phyloP scores from a whole-genome alignment of 1,140 invertebrate genomes.

The Plodia interpunctella region DNA sequence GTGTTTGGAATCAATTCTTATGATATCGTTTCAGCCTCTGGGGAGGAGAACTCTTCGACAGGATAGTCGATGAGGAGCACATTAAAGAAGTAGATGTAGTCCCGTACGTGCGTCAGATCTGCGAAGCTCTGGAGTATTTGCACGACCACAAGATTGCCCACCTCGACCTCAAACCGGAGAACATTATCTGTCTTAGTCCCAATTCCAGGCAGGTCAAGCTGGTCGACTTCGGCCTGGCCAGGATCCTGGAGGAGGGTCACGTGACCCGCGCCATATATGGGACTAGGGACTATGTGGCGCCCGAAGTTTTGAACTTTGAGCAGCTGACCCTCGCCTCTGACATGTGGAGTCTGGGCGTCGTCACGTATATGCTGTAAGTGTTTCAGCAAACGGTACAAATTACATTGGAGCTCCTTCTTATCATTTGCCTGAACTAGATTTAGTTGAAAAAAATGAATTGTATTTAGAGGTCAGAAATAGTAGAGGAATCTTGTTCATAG shows the following conservation, averaged over 20 bases:
- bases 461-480: too few relatives aligned
- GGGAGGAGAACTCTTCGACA: slow-evolving; percentile 94
- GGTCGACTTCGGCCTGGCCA: slow-evolving; percentile 94
- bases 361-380: slow-evolving; percentile 95
- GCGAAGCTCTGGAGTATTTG: slow-evolving; percentile 93
- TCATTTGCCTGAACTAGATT: too few relatives aligned
- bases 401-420: too few relatives aligned
- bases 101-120: slow-evolving; percentile 94
- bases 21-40: slow-evolving; percentile 82
- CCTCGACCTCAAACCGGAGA: slow-evolving; percentile 95
- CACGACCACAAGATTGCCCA: slow-evolving; percentile 91
- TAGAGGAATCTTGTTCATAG: too few relatives aligned
- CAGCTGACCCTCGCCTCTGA: slow-evolving; percentile 90
- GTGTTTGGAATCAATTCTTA: neutral
- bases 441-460: too few relatives aligned
- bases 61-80: slow-evolving; percentile 94
- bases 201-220: slow-evolving; percentile 90
- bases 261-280: slow-evolving; percentile 90
- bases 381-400: too few relatives aligned
- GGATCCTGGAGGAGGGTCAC: slow-evolving; percentile 81
- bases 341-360: slow-evolving; percentile 95
- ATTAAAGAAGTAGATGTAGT: slow-evolving; percentile 94
- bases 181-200: slow-evolving; percentile 92
- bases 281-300: slow-evolving; percentile 95
- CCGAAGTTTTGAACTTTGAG: slow-evolving; percentile 95